Conservation (phyloP, 2,888 invertebrate genomes). For the Scaptomyza parva region DNA sequence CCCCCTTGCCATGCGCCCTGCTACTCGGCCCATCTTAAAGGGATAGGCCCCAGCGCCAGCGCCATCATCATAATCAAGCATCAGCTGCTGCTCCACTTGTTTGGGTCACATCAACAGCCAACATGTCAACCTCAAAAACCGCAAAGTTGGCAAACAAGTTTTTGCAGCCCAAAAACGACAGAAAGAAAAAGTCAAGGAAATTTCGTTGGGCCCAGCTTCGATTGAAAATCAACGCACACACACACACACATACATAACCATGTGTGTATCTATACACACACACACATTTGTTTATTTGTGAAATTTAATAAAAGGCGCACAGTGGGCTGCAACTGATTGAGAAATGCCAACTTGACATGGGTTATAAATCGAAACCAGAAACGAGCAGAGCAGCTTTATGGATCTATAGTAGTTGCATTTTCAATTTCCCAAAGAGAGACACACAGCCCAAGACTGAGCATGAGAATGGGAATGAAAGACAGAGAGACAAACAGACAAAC, state of each 20-base stretch:
- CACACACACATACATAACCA: slow-evolving; percentile 32
- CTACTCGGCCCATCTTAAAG: background rate
- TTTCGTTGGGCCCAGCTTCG: slow-evolving; percentile 65
- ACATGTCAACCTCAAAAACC: slow-evolving; percentile 81
- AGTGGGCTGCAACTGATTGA: slow-evolving; percentile 63
- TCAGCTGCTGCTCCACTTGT: slow-evolving; percentile 70
- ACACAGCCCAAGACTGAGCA: background rate
- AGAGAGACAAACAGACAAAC: no score
- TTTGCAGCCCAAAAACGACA: slow-evolving; percentile 24
- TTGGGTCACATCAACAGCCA: slow-evolving; percentile 78
- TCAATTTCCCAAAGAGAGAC: slow-evolving; percentile 7
- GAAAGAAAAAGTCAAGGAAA: slow-evolving; percentile 53
- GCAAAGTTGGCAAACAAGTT: slow-evolving; percentile 80
- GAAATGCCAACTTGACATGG: slow-evolving; percentile 55
- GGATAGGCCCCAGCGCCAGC: no score
- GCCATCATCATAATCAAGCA: slow-evolving; percentile 72
- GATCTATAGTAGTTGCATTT: background rate
- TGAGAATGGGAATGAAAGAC: background rate
- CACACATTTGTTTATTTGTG: slow-evolving; percentile 57
- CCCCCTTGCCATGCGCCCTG: background rate
- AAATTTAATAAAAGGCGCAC: slow-evolving; percentile 72
- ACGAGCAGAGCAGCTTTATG: background rate
- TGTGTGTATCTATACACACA: slow-evolving; percentile 22
- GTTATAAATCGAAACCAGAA: slow-evolving; percentile 31
- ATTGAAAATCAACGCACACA: slow-evolving; percentile 74